These are phyloP conservation scores for Drosophila affinis DNA, from an alignment of 2,888 invertebrate species.

Conservation along the genomic window DNA sequence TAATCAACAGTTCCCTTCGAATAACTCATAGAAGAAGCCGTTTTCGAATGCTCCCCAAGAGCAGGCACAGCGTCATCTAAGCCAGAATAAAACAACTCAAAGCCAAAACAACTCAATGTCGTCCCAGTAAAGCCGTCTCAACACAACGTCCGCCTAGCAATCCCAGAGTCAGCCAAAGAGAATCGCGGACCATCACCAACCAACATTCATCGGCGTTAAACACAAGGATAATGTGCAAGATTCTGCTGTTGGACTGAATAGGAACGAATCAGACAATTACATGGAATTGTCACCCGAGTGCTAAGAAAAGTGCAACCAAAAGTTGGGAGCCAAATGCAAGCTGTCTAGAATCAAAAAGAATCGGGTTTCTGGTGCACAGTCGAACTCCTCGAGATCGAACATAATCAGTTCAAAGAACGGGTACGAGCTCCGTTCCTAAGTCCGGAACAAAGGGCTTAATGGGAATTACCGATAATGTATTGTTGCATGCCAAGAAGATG, in stretches of 20 bases:
- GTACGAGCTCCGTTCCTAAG: slow-evolving; percentile 54
- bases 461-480: not conserved
- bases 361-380: slow-evolving; percentile 9
- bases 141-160: not conserved
- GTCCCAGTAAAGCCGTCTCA: not conserved
- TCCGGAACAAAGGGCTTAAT: slow-evolving; percentile 61
- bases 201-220: not conserved
- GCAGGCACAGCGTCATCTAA: not conserved
- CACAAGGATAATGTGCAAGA: not conserved
- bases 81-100: too few species aligned
- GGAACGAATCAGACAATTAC: too few species aligned
- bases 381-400: slow-evolving; percentile 37
- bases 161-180: too few species aligned
- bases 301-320: not conserved
- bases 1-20: not conserved
- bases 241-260: too few species aligned
- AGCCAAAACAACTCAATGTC: not conserved
- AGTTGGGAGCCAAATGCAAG: not conserved
- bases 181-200: not conserved
- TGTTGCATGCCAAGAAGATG: not conserved
- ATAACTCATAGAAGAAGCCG: too few species aligned
- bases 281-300: not conserved
- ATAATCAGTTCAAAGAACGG: slow-evolving; percentile 61
- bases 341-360: not conserved
- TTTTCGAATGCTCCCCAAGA: not conserved